A percentile compares a stretch with the other conserved stretches of the same genome.
Evolutionary conservation across 2,888 invertebrate species (phyloP).

Genomic region (Zhuqinia jingwanae): DNA sequence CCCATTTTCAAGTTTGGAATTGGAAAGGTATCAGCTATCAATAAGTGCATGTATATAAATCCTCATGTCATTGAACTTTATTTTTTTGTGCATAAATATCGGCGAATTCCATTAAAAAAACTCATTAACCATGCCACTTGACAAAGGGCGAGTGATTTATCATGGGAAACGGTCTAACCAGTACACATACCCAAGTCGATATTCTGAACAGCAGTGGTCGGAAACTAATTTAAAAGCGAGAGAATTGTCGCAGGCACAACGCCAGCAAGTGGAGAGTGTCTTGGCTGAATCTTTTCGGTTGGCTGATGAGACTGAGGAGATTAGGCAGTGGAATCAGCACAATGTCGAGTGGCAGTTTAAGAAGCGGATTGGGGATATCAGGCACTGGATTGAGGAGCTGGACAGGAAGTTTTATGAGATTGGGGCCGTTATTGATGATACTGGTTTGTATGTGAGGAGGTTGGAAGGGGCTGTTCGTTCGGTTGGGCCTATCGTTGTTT

Average conservation of each 20-base stretch:
- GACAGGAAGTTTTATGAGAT: slow-evolving; percentile 54
- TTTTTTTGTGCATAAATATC: neutral
- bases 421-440: slow-evolving; percentile 46
- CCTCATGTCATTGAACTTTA: slow-evolving; percentile 21
- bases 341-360: slow-evolving; percentile 56
- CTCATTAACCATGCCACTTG: neutral
- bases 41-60: too few relatives aligned
- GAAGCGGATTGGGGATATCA: slow-evolving; percentile 52
- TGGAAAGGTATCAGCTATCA: too few relatives aligned
- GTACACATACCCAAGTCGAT: slow-evolving; percentile 36
- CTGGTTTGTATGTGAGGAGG: slow-evolving; percentile 31
- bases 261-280: slow-evolving; percentile 36
- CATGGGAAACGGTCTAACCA: slow-evolving; percentile 52
- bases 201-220: slow-evolving; percentile 50
- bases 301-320: slow-evolving; percentile 61
- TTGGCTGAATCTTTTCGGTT: slow-evolving; percentile 58
- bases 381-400: slow-evolving; percentile 59
- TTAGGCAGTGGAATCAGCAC: slow-evolving; percentile 34
- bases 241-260: slow-evolving; percentile 30
- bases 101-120: neutral
- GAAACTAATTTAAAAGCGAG: slow-evolving; percentile 36
- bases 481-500: slow-evolving; percentile 32
- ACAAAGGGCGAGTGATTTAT: slow-evolving; percentile 42
- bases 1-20: too few relatives aligned
- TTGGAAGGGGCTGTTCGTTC: slow-evolving; percentile 40